These are phyloP conservation scores for Odontothrips loti DNA, from an alignment of 2,888 invertebrate genomes.

Conservation along the genomic window DNA sequence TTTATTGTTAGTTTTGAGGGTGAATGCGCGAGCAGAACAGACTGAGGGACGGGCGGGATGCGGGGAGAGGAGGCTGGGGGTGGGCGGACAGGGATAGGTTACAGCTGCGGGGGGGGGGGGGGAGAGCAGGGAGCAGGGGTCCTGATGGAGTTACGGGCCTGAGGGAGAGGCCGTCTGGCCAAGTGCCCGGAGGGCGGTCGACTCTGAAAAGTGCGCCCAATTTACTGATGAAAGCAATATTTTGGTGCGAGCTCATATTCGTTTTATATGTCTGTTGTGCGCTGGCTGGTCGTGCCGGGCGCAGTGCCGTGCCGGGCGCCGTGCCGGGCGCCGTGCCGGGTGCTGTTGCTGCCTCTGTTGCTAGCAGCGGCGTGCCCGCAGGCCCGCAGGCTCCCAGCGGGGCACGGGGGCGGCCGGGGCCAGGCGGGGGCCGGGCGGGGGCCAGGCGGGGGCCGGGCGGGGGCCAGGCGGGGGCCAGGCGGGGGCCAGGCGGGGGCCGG, in stretches of 20 bases:
- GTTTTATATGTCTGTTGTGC: conserved; percentile 17
- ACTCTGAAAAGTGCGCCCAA: conserved; percentile 4
- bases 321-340: not conserved
- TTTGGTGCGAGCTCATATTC: conserved; percentile 22
- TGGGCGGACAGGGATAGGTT: not conserved
- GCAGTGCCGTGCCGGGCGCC: not conserved
- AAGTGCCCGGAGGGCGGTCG: not conserved
- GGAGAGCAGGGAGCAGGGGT: not conserved
- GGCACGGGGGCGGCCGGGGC: not conserved
- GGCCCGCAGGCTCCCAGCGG: no score
- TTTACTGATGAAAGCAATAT: conserved; percentile 21
- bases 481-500: not conserved
- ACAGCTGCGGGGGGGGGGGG: not conserved
- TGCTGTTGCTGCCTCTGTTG: no score
- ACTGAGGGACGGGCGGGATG: not conserved
- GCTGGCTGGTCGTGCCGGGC: not conserved
- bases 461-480: not conserved
- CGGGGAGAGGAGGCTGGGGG: not conserved
- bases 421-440: not conserved
- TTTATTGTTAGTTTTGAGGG: no score
- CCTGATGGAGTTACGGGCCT: not conserved
- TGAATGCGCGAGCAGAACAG: no score
- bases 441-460: not conserved
- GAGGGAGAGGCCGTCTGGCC: not conserved
- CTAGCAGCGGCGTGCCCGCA: no score